Evolutionary conservation across 2,888 invertebrate species (phyloP).

Genomic region (Mayetiola destructor): DNA sequence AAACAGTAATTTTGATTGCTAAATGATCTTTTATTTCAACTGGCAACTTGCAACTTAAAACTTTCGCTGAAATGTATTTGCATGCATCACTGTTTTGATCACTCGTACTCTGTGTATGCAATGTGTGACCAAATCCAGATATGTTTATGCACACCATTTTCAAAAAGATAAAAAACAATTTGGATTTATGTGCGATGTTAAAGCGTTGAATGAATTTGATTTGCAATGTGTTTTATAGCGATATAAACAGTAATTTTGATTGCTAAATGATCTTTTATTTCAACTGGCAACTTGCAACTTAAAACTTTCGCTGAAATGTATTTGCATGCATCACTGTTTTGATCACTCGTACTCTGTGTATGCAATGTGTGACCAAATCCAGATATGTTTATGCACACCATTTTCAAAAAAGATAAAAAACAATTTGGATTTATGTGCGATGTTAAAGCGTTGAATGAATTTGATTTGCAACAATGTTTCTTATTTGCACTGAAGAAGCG

Average conservation of each 20-base stretch:
- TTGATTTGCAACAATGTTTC: slow-evolving; percentile 12
- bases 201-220: slow-evolving; percentile 4
- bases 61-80: no score
- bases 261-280: slow-evolving; percentile 6
- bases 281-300: no score
- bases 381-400: no score
- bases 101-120: no score
- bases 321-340: no score
- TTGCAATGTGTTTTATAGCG: slow-evolving; percentile 9
- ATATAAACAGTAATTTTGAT: slow-evolving; percentile 1
- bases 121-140: no score
- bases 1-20: slow-evolving; percentile 1
- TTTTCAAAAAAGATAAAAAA: slow-evolving; percentile 12
- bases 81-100: no score
- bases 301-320: no score
- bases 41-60: no score
- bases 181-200: slow-evolving; percentile 1
- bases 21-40: slow-evolving; percentile 2
- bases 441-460: background rate
- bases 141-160: no score
- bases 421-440: slow-evolving; percentile 6
- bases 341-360: no score
- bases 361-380: no score
- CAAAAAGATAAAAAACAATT: slow-evolving; percentile 12
- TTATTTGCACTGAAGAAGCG: background rate